These are phyloP conservation scores for Gallinago undulata DNA, from an alignment of 2,113 vertebrate genomes.

Conservation along the genomic window DNA sequence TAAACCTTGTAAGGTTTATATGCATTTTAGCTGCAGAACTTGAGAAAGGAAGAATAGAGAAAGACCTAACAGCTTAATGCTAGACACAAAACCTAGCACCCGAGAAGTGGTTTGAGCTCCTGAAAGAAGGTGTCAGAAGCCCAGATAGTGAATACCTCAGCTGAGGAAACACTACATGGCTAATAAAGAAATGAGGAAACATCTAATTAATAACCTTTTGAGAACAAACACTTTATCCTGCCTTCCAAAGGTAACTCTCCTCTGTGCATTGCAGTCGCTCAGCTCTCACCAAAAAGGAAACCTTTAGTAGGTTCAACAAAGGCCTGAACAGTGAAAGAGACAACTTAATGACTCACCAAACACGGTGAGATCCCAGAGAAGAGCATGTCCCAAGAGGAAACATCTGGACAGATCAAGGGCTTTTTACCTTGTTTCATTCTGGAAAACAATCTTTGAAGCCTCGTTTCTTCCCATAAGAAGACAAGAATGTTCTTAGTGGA, in stretches of 20 bases:
- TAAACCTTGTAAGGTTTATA: background rate
- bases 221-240: background rate
- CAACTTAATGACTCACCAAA: background rate
- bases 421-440: constrained; percentile 18
- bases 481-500: background rate
- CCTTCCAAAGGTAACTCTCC: background rate
- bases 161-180: background rate
- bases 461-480: background rate
- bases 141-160: background rate
- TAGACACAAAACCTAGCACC: background rate
- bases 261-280: background rate
- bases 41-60: background rate
- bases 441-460: background rate
- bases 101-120: background rate
- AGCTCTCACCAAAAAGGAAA: background rate
- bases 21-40: background rate
- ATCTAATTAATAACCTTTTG: background rate
- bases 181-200: background rate
- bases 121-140: background rate
- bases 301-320: background rate
- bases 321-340: background rate
- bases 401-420: constrained; percentile 25
- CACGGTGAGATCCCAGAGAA: background rate
- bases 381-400: constrained; percentile 8
- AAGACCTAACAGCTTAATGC: background rate